Evolutionary conservation across 2,888 invertebrate species (phyloP).

Genomic region (Adelognathus sp.): DNA sequence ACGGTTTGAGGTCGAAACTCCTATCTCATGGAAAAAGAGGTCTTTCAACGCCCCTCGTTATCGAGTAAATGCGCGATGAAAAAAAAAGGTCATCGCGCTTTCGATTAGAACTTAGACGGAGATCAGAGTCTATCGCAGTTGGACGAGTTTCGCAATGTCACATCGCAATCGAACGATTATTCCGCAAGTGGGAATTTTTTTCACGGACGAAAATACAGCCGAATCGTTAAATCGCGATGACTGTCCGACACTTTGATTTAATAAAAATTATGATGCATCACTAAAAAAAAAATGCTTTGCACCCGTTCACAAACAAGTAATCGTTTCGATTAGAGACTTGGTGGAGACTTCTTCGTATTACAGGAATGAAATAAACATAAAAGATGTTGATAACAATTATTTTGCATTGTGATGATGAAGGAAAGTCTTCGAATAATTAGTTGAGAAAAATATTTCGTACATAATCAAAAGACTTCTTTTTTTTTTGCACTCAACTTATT

Average conservation of each 20-base stretch:
- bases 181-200: not conserved
- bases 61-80: not conserved
- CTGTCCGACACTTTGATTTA: not conserved
- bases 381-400: no score
- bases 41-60: not conserved
- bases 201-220: not conserved
- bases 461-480: no score
- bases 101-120: not conserved
- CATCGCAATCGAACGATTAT: not conserved
- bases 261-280: no score
- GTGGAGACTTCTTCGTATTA: no score
- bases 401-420: no score
- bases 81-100: not conserved
- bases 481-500: no score
- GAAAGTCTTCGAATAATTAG: no score
- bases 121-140: not conserved
- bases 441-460: no score
- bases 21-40: not conserved
- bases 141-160: not conserved
- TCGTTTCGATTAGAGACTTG: no score
- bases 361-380: no score
- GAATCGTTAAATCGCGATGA: not conserved
- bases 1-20: not conserved
- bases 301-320: no score
- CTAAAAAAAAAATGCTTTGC: no score